A percentile compares a stretch with the other conserved stretches of the same genome.
Evolutionary conservation across 2,888 invertebrate genomes (phyloP).

Genomic region (Timema cristinae): DNA sequence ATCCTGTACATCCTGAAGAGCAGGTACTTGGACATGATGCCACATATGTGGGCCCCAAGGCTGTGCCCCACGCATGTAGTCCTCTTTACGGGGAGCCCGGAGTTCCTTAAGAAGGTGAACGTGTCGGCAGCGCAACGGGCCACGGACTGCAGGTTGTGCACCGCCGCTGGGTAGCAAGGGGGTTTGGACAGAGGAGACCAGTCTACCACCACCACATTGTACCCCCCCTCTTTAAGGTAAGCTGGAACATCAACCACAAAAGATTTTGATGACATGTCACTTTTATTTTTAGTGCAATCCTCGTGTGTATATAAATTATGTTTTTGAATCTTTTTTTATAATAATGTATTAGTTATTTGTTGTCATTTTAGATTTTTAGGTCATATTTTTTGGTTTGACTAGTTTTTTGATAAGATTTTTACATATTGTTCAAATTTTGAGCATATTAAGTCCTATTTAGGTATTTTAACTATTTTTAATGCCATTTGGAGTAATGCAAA

Average conservation of each 20-base stretch:
- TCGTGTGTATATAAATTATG: no score
- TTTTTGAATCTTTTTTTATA: no score
- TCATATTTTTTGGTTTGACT: no score
- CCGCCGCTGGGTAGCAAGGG: constrained; percentile 71
- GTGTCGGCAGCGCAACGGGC: constrained; percentile 66
- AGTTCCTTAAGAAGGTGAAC: constrained; percentile 57
- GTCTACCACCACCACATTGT: constrained; percentile 72
- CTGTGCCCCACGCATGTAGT: constrained; percentile 72
- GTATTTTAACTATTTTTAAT: no score
- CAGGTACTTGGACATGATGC: constrained; percentile 67
- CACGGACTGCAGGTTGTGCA: constrained; percentile 68
- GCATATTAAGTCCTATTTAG: no score
- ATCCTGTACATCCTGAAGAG: constrained; percentile 69
- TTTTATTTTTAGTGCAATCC: no score
- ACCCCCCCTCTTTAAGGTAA: constrained; percentile 66
- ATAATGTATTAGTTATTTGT: no score
- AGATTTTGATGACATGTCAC: no score
- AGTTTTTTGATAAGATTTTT: no score
- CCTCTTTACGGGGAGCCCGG: constrained; percentile 55
- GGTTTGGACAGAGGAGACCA: constrained; percentile 69
- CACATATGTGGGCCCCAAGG: constrained; percentile 71
- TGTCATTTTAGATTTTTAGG: no score
- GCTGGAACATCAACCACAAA: constrained; percentile 49
- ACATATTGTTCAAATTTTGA: no score
- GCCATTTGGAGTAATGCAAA: no score